A percentile compares a stretch with the other conserved stretches of the same genome.
Conservation (phyloP, 2,888 invertebrate genomes). For the Cryptus armator region DNA sequence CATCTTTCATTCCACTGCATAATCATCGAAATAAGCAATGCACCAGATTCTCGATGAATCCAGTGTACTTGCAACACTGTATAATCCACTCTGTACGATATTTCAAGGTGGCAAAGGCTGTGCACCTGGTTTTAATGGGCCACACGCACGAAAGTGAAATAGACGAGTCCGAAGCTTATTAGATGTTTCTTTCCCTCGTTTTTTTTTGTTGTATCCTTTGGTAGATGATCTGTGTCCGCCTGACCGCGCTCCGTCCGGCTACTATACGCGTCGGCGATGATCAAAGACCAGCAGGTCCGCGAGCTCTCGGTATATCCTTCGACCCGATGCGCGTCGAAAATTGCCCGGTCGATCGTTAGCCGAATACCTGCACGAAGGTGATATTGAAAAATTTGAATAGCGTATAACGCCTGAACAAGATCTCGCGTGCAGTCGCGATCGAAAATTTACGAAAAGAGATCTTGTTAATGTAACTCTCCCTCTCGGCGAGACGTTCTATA, state of each 20-base stretch:
- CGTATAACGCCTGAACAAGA: constrained; percentile 44
- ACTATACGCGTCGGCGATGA: constrained; percentile 65
- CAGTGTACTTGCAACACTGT: not conserved
- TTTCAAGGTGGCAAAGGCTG: constrained; percentile 52
- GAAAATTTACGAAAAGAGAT: constrained; percentile 23
- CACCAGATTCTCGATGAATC: too few species aligned
- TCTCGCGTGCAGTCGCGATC: constrained; percentile 59
- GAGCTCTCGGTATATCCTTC: constrained; percentile 44
- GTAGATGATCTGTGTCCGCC: not conserved
- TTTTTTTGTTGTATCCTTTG: constrained; percentile 11
- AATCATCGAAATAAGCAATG: too few species aligned
- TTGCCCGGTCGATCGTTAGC: constrained; percentile 69
- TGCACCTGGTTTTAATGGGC: constrained; percentile 69
- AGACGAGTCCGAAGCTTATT: constrained; percentile 35
- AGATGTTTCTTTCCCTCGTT: constrained; percentile 27
- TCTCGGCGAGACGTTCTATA: too few species aligned
- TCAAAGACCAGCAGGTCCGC: constrained; percentile 62
- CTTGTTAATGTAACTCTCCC: not conserved
- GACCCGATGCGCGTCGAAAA: constrained; percentile 68
- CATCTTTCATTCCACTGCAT: too few species aligned
- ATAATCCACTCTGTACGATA: constrained; percentile 25
- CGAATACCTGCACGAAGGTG: constrained; percentile 72
- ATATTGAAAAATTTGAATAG: constrained; percentile 73
- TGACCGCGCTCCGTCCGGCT: constrained; percentile 11
- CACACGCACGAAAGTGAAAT: constrained; percentile 66